Evolutionary conservation across 2,113 vertebrate species (phyloP).

Genomic region (Coryphaenoides rupestris): DNA sequence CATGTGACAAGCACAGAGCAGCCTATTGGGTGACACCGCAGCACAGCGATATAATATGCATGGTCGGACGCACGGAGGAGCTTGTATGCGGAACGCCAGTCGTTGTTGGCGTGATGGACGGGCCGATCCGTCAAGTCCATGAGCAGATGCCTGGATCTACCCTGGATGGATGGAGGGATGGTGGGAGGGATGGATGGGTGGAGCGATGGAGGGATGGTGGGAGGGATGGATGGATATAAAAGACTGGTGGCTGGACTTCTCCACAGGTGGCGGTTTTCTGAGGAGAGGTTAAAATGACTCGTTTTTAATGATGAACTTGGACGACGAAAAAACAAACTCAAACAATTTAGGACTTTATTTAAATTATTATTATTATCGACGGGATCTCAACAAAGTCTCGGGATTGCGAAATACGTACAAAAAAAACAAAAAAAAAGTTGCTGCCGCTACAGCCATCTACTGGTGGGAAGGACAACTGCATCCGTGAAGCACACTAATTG

Average conservation of each 20-base stretch:
- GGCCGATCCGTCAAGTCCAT: no score
- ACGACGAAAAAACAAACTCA: not conserved
- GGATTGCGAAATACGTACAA: constrained; percentile 18
- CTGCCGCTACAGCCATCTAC: constrained; percentile 44
- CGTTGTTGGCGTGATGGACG: no score
- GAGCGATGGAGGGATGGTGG: constrained; percentile 17
- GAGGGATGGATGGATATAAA: constrained; percentile 16
- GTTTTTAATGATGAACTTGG: constrained; percentile 18
- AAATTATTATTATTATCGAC: constrained; percentile 63
- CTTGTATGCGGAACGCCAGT: not conserved
- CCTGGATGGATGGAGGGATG: constrained; percentile 14
- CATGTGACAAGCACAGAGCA: constrained; percentile 28
- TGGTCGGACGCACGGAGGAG: constrained; percentile 27
- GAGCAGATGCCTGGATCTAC: constrained; percentile 24
- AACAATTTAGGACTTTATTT: constrained; percentile 48
- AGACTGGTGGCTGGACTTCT: constrained; percentile 65
- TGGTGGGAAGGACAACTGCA: constrained; percentile 35
- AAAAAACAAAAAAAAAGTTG: constrained; percentile 5
- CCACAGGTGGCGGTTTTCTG: constrained; percentile 56
- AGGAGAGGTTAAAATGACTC: constrained; percentile 28
- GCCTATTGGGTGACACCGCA: constrained; percentile 14
- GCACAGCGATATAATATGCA: constrained; percentile 14
- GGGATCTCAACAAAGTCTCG: constrained; percentile 34
- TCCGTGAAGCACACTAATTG: constrained; percentile 53
- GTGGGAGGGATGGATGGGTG: constrained; percentile 18